Conservation (phyloP, 2,113 vertebrate genomes). For the Campylorhamphus procurvoides region DNA sequence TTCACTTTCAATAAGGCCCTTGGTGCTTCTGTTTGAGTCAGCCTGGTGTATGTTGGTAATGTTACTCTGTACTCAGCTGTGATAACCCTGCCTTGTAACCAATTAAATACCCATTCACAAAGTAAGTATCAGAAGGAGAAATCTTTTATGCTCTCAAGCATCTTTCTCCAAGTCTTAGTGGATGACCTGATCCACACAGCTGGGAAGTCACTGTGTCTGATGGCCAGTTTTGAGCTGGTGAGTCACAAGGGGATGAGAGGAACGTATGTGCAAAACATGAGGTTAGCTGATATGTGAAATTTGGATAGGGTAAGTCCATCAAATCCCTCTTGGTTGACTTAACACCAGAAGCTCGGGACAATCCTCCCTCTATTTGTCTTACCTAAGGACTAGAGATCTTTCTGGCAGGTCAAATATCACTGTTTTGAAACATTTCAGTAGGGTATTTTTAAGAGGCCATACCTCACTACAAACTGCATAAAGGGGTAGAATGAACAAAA, state of each 20-base stretch:
- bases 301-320: neutral
- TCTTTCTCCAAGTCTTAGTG: neutral
- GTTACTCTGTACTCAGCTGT: neutral
- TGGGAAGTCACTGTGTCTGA: neutral
- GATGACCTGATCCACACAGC: neutral
- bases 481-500: neutral
- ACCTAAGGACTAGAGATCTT: neutral
- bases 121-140: neutral
- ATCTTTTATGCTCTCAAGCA: neutral
- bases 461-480: neutral
- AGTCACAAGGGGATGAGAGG: neutral
- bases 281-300: neutral
- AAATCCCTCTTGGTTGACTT: neutral
- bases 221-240: neutral
- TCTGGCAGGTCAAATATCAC: neutral
- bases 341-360: neutral
- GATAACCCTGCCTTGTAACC: neutral
- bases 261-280: neutral
- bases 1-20: neutral
- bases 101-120: neutral
- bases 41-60: neutral
- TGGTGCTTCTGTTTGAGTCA: neutral
- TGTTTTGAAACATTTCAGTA: neutral
- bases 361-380: neutral
- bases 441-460: neutral